A percentile compares a stretch with the other conserved stretches of the same genome.
Conservation (phyloP, 2,888 invertebrate species). For the Carabus problematicus region DNA sequence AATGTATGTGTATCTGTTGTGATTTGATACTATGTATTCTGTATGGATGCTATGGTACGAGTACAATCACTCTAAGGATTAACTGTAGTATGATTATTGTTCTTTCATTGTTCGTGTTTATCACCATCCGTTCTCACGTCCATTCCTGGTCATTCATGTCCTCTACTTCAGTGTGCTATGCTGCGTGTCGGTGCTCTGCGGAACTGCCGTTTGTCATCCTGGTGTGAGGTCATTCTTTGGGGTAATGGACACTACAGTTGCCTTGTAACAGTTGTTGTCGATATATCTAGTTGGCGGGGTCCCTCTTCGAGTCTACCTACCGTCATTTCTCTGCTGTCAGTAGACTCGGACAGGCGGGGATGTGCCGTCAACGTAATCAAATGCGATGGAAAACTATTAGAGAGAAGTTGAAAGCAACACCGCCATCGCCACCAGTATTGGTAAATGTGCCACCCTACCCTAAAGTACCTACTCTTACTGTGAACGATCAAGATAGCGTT, state of each 20-base stretch:
- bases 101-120: constrained; percentile 3
- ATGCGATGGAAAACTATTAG: constrained; percentile 56
- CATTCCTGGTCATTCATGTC: too few relatives aligned
- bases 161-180: not conserved
- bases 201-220: constrained; percentile 34
- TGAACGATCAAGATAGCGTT: too few relatives aligned
- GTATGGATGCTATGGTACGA: not conserved
- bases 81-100: constrained; percentile 29
- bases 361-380: constrained; percentile 51
- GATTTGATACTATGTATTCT: not conserved
- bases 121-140: too few relatives aligned
- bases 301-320: constrained; percentile 18
- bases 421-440: not conserved
- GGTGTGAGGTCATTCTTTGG: constrained; percentile 37
- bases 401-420: constrained; percentile 46
- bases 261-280: constrained; percentile 42
- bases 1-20: too few relatives aligned
- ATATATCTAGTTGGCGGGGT: constrained; percentile 26
- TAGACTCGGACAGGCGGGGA: not conserved
- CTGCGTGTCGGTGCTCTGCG: constrained; percentile 1
- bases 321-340: constrained; percentile 41
- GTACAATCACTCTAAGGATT: constrained; percentile 12
- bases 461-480: too few relatives aligned
- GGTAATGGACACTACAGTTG: constrained; percentile 35
- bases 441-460: too few relatives aligned